These are phyloP conservation scores for Oreocharis arfaki DNA, from an alignment of 2,113 vertebrate species.

Conservation along the genomic window DNA sequence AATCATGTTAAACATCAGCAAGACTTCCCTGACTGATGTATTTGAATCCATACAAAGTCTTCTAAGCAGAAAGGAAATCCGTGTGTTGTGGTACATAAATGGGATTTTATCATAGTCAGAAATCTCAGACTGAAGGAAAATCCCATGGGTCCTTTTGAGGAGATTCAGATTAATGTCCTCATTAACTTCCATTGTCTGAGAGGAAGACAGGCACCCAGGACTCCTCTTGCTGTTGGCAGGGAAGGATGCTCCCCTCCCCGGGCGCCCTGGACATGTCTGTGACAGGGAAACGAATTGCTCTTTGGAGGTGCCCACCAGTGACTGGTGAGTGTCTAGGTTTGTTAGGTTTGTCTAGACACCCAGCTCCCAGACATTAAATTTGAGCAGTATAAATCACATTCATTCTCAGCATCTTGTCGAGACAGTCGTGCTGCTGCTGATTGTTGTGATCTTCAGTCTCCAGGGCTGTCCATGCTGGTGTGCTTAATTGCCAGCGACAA, in stretches of 20 bases:
- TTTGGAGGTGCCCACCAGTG: neutral
- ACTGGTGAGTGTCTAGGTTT: neutral
- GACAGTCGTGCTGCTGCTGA: neutral
- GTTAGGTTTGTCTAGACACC: constrained; percentile 11
- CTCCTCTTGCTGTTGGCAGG: neutral
- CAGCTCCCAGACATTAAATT: neutral
- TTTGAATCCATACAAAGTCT: neutral
- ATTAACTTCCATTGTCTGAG: neutral
- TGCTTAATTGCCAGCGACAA: neutral
- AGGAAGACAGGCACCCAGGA: neutral
- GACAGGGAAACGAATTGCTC: neutral
- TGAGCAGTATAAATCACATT: neutral
- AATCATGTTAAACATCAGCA: neutral
- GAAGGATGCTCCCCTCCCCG: neutral
- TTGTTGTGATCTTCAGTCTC: constrained; percentile 32
- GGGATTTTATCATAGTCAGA: neutral
- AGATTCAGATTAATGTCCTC: neutral
- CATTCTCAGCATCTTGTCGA: neutral
- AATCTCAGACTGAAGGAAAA: neutral
- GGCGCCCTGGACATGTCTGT: neutral
- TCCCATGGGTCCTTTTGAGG: neutral
- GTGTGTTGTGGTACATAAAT: neutral
- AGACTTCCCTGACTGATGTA: neutral
- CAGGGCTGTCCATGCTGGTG: neutral
- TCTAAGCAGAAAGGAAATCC: neutral